These are phyloP conservation scores for Priapulus caudatus DNA, from an alignment of 2,888 invertebrate genomes.

Conservation along the genomic window DNA sequence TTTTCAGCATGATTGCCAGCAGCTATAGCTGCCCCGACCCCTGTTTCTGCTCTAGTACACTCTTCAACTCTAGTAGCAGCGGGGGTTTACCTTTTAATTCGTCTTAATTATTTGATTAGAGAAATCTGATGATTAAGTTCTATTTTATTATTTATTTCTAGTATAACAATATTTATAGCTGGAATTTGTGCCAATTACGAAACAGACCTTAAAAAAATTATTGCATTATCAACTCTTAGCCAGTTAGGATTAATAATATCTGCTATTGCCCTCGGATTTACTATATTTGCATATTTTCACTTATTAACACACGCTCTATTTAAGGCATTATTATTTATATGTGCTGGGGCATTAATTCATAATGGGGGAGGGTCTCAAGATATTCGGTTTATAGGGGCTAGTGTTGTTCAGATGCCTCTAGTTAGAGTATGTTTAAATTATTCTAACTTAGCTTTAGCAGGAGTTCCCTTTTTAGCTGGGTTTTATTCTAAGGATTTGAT, in stretches of 20 bases:
- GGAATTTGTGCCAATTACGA: constrained; percentile 37
- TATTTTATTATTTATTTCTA: constrained; percentile 45
- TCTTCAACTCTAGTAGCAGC: constrained; percentile 67
- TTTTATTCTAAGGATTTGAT: too few species aligned
- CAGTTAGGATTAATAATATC: constrained; percentile 61
- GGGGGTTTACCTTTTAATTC: constrained; percentile 59
- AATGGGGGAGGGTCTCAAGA: constrained; percentile 51
- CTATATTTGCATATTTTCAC: constrained; percentile 55
- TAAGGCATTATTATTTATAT: constrained; percentile 61
- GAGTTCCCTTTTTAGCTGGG: too few species aligned
- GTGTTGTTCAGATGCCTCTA: too few species aligned
- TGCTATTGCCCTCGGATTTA: constrained; percentile 47
- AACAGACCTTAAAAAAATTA: constrained; percentile 59
- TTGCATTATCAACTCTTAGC: constrained; percentile 62
- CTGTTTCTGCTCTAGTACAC: constrained; percentile 62
- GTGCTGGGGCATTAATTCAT: constrained; percentile 57
- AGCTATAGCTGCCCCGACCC: constrained; percentile 63
- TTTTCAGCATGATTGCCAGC: constrained; percentile 63
- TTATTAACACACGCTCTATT: constrained; percentile 59
- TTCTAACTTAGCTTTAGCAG: too few species aligned
- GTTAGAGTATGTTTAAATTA: too few species aligned
- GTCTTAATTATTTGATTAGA: constrained; percentile 47
- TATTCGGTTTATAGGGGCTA: constrained; percentile 47
- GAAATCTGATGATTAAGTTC: constrained; percentile 38
- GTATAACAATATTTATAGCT: constrained; percentile 32